phyloP scores from a whole-genome alignment of 2,888 invertebrate genomes.

The Entomobrya multifasciata region DNA sequence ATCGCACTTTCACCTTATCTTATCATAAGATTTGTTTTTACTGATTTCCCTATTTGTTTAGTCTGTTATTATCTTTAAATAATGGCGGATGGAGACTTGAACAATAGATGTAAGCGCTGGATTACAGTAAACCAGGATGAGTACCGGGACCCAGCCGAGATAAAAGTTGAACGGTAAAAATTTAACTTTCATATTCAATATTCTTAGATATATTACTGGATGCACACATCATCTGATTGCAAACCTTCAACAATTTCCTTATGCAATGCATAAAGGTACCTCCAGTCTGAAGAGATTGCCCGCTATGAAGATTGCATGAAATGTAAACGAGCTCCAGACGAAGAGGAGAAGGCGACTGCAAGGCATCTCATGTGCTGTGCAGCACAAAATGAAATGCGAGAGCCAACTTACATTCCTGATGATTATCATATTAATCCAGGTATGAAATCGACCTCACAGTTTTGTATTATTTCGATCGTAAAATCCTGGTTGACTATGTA shows the following conservation, averaged over 20 bases:
- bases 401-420: constrained; percentile 72
- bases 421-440: constrained; percentile 76
- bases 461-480: not conserved
- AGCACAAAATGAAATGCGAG: constrained; percentile 73
- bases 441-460: not conserved
- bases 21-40: no score
- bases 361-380: constrained; percentile 71
- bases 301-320: constrained; percentile 76
- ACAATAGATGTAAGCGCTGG: constrained; percentile 74
- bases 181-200: not conserved
- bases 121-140: constrained; percentile 77
- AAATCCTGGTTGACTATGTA: no score
- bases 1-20: no score
- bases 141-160: constrained; percentile 72
- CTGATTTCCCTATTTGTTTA: no score
- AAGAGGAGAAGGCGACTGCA: constrained; percentile 56
- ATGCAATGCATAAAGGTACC: constrained; percentile 59
- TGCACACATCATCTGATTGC: no score
- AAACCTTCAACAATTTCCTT: not conserved
- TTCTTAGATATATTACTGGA: constrained; percentile 68
- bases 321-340: constrained; percentile 60
- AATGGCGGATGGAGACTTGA: constrained; percentile 29
- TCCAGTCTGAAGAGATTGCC: constrained; percentile 74
- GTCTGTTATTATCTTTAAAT: not conserved
- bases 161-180: constrained; percentile 69